Evolutionary conservation across 1,140 invertebrate species (phyloP), one percentile per base, ranked within the genome.

Genomic region (Drosophila triauraria): DNA sequence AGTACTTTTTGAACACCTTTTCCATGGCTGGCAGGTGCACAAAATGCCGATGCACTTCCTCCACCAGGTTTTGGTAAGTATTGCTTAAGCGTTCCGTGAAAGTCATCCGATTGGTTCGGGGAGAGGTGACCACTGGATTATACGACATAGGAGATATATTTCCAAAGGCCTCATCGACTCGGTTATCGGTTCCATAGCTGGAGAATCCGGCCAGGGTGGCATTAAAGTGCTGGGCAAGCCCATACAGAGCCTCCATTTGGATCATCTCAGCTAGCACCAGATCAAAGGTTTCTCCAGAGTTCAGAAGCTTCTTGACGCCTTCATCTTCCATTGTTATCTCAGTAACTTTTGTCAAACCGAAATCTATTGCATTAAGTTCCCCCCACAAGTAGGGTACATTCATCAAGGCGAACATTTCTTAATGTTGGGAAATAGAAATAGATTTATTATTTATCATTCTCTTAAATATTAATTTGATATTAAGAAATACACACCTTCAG

Each of bases 61-160:
- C 70, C 4, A 90, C 0, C 8, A 76, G 5, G 3, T 10, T 13
- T 10, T 84, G 70, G 9, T 82, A 63, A 3, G 78, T 40, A 59
- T 95, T 94, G 5, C 60, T 15, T 5, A 93, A n/a, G 59, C 94
- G 84, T 57, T 95, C 82, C 2, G 10, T 56, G 15, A 94, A 93
- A 9, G 40, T 91, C 94, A 95, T 94, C 3, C 77, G 60, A 44
- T 86, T 87, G 0, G 81, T 68, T 47, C 83, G 91, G 0, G 75
- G 20, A 0, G 88, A 76, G 0, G 92, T 91, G 0, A 90, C n/a
- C 20, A 88, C 43, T 3, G 93, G 92, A 27, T 93, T 86, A 44
- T 92, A 93, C 0, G 93, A 91, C 9, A 80, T 2, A 0, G 91
- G 91, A 0, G 91, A 80, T 44, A 82, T 77, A 40, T 91, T 91